phyloP scores from a whole-genome alignment of 2,888 invertebrate genomes.

The Eumerus sabulonum region DNA sequence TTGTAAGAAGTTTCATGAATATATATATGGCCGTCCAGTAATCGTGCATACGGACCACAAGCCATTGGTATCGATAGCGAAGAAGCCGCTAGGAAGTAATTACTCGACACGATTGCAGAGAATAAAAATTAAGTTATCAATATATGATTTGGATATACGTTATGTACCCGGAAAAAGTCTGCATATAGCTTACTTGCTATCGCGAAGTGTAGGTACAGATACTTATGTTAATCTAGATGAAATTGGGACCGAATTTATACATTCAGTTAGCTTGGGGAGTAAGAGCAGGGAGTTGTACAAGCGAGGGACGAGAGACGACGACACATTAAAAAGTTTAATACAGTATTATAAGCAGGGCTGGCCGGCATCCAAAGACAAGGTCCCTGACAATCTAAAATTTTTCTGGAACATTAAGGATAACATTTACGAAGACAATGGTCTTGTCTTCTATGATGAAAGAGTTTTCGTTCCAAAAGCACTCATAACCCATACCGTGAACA shows the following conservation, averaged over 20 bases:
- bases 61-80: too few species aligned
- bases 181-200: slow-evolving; percentile 16
- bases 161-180: slow-evolving; percentile 6
- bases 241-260: slow-evolving; percentile 6
- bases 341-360: not conserved
- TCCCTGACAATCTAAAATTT: not conserved
- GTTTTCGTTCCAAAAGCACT: slow-evolving; percentile 17
- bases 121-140: slow-evolving; percentile 69
- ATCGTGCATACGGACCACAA: slow-evolving; percentile 70
- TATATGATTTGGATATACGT: slow-evolving; percentile 49
- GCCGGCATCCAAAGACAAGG: not conserved
- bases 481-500: slow-evolving; percentile 11
- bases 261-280: not conserved
- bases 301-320: slow-evolving; percentile 1
- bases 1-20: slow-evolving; percentile 72
- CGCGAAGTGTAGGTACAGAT: slow-evolving; percentile 3
- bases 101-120: slow-evolving; percentile 71
- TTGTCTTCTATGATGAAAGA: slow-evolving; percentile 27
- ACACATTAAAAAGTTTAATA: slow-evolving; percentile 3
- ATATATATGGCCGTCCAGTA: slow-evolving; percentile 70
- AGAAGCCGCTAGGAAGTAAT: too few species aligned
- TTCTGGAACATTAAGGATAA: slow-evolving; percentile 14
- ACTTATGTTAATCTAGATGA: slow-evolving; percentile 3
- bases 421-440: slow-evolving; percentile 12
- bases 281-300: not conserved